phyloP scores from a whole-genome alignment of 2,797 vertebrate genomes.

The Tolypeutes matacus region DNA sequence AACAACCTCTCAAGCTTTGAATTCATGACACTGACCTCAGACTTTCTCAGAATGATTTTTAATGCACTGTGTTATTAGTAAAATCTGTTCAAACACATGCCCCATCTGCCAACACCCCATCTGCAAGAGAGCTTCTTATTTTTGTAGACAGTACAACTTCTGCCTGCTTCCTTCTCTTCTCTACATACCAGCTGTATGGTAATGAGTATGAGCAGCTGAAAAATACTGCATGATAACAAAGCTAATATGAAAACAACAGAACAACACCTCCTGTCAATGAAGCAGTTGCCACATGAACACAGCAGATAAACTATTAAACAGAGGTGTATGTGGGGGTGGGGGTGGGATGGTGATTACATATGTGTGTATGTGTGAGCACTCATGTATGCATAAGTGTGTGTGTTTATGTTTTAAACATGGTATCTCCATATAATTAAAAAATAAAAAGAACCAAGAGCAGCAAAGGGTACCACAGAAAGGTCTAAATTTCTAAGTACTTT shows the following conservation, averaged over 20 bases:
- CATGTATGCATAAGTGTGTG: neutral
- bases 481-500: slow-evolving; percentile 86
- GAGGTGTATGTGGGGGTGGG: slow-evolving; percentile 29
- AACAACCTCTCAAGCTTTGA: slow-evolving; percentile 89
- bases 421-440: slow-evolving; percentile 83
- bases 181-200: slow-evolving; percentile 99
- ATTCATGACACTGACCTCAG: slow-evolving; percentile 91
- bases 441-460: slow-evolving; percentile 80
- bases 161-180: slow-evolving; percentile 91
- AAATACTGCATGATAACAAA: slow-evolving; percentile 93
- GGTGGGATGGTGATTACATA: slow-evolving; percentile 71
- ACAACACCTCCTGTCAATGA: slow-evolving; percentile 94
- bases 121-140: slow-evolving; percentile 91
- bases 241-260: slow-evolving; percentile 92
- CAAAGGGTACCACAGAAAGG: slow-evolving; percentile 80
- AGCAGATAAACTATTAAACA: slow-evolving; percentile 96
- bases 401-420: slow-evolving; percentile 68
- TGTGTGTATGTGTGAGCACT: slow-evolving; percentile 77
- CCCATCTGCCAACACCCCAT: slow-evolving; percentile 95
- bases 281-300: slow-evolving; percentile 93
- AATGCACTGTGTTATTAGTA: slow-evolving; percentile 93
- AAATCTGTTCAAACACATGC: slow-evolving; percentile 93
- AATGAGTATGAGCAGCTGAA: slow-evolving; percentile 96
- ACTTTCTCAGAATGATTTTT: slow-evolving; percentile 92
- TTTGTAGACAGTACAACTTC: slow-evolving; percentile 90